Base-by-base conservation (phyloP, 2,113 vertebrate species). In the Scatophagus argus region DNA sequence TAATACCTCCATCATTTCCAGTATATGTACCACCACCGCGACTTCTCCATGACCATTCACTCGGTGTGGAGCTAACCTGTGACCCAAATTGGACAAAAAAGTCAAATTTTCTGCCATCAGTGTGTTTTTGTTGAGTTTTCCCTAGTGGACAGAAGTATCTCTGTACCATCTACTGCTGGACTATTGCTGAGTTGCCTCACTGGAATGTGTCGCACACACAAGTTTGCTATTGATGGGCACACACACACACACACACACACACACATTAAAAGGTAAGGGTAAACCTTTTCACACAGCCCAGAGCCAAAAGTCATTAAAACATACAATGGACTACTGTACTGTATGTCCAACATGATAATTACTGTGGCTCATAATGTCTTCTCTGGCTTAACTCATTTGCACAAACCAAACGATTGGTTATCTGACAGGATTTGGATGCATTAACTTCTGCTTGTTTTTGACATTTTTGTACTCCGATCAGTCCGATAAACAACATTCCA, bases 161-260 rank as follows among this genome's bases (percentile, higher is more conserved):
- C 79, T 92, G 84, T 89, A 65, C 74, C 43, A 51, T 76, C 65
- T 55, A 60, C 70, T 58, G 65, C 54, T 17, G 3, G 7, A 69
- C 79, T 80, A 62, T 82, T 82, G 78, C 59, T 88, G 85, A 90
- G 74, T 83, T 69, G 79, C 80, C 74, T 59, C 59, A 21, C 82
- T 88, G 82, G 86, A 88, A 87, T 89, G 85, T 88, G 87, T 88
- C 74, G 61, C 52, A 75, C 82, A 87, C 73, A 81, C 81, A 82
- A 82, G 68, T 82, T 85, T 82, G 70, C 61, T 66, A 68, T 75
- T 80, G 70, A 81, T 62, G 67, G 41, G 17, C 5, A 55, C 67
- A 70, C 44, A 66, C 60, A 43, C 67, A 68, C 23, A 54, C 46
- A 60, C 62, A 62, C 63, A 72, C 60, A 62, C 47, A 64, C 58